phyloP scores from a whole-genome alignment of 1,140 invertebrate species.

The Heliconius hermathena region DNA sequence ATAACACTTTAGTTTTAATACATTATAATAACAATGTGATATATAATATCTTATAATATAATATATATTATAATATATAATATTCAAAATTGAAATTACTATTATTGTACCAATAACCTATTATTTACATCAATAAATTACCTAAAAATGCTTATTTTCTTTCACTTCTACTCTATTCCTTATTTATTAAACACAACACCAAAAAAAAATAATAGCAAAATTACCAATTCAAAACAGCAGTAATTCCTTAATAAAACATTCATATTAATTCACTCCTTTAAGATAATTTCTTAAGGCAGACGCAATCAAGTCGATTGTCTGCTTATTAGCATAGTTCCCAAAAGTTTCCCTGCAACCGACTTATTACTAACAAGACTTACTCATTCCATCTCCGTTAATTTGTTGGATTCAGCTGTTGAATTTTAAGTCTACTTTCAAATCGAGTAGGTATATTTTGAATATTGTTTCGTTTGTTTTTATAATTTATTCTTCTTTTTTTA shows the following conservation, averaged over 20 bases:
- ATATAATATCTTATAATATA: no score
- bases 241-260: slow-evolving; percentile 6
- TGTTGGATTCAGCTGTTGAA: slow-evolving; percentile 43
- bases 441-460: not conserved
- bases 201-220: not conserved
- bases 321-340: slow-evolving; percentile 46
- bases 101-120: no score
- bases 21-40: no score
- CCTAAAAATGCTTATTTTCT: no score
- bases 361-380: slow-evolving; percentile 43
- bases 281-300: slow-evolving; percentile 26
- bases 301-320: slow-evolving; percentile 47
- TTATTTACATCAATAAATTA: no score
- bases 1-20: no score
- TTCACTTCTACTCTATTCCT: no score
- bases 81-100: no score
- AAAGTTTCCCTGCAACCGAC: slow-evolving; percentile 42
- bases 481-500: not conserved
- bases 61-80: no score
- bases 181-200: not conserved
- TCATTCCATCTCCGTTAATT: slow-evolving; percentile 41
- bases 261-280: not conserved
- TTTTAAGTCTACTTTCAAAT: slow-evolving; percentile 29
- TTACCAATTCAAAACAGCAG: not conserved
- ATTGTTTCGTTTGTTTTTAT: not conserved